Conservation (phyloP, 2,113 vertebrate species). For the Strix aluco region DNA sequence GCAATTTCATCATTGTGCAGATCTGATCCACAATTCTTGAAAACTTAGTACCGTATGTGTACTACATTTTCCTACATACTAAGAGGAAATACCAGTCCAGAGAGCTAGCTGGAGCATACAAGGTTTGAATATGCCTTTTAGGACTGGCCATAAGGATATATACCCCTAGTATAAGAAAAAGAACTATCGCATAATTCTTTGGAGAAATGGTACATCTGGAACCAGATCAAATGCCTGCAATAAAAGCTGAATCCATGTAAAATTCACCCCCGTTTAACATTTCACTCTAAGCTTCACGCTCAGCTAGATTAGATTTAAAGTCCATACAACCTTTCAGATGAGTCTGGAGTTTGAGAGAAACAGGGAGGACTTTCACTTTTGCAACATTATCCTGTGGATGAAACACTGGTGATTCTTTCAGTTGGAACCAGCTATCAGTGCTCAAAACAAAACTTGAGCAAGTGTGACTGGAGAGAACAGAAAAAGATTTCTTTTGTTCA, state of each 20-base stretch:
- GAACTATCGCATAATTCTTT: background rate
- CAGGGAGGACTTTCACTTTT: background rate
- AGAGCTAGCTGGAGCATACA: background rate
- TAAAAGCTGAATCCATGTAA: constrained; percentile 11
- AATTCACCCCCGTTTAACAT: background rate
- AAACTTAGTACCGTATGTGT: accelerated
- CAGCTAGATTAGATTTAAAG: background rate
- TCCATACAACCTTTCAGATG: background rate
- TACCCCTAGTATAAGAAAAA: background rate
- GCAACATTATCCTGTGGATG: background rate
- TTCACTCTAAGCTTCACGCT: background rate
- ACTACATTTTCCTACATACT: background rate
- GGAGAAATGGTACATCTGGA: background rate
- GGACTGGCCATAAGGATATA: background rate
- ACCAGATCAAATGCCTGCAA: constrained; percentile 14
- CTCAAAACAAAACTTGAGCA: background rate
- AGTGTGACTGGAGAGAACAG: background rate
- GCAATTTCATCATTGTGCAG: background rate
- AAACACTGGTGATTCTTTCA: background rate
- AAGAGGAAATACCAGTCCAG: background rate
- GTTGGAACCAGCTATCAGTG: background rate
- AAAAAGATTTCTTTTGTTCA: background rate
- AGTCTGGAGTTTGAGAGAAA: background rate
- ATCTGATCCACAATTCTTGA: background rate
- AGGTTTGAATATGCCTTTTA: background rate